Evolutionary conservation across 1,140 invertebrate species (phyloP), one percentile per base, ranked within the genome.

Genomic region (Drosophila nebulosa): DNA sequence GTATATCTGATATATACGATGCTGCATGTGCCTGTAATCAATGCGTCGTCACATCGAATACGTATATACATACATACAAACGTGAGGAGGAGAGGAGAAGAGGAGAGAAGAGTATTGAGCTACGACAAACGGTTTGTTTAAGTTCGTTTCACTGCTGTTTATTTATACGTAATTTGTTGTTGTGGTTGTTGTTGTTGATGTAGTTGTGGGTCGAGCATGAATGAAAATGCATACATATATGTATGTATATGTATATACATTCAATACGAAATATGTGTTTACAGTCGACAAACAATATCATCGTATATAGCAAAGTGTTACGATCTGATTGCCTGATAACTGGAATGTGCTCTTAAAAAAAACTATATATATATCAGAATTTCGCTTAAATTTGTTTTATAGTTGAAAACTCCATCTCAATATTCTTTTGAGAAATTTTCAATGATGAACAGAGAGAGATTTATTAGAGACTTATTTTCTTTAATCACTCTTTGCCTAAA

Each of bases 111-210:
- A n/a, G n/a, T n/a, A n/a, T n/a, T n/a, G 71, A 57, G 30, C 36
- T 32, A 62, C 59, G 61, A 74, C 72, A 72, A 84, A 81, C 77
- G 68, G 83, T 88, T 89, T 88, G 84, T 88, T 88, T 88, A 76
- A 88, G 75, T 88, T 74, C 56, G 57, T 32, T 88, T 73, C 67
- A 63, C 55, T 74, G 64, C 64, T 79, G 83, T 88, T 88, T 88
- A 89, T 88, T 88, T 88, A 88, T 77, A 83, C 71, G 83, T 62
- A 65, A 65, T 77, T 77, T 69, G 62, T 56, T 70, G 62, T 66
- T 85, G 62, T 59, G 55, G 42, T n/a, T n/a, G n/a, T n/a, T n/a
- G n/a, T n/a, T n/a, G n/a, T n/a, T n/a, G n/a, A n/a, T 69, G 62
- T 56, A 68, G 62, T 66, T 85, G 62, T 59, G 55, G 42, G 35